Conservation (phyloP, 1,140 invertebrate genomes). For the Cherax destructor region DNA sequence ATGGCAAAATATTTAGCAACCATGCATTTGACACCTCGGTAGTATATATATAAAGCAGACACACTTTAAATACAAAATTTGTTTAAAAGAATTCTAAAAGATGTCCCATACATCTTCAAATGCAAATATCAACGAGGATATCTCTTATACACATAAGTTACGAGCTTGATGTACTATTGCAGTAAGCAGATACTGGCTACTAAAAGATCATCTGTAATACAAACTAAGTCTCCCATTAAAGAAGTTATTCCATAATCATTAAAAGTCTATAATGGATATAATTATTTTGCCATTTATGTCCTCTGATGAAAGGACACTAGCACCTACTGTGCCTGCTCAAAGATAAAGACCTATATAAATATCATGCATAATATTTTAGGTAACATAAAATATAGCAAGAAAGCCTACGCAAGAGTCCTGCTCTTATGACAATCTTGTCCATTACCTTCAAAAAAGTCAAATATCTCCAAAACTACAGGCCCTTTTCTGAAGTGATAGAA, state of each 20-base stretch:
- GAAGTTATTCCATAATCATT: constrained; percentile 42
- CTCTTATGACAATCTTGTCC: constrained; percentile 47
- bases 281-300: constrained; percentile 30
- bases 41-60: constrained; percentile 28
- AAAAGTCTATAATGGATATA: constrained; percentile 25
- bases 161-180: constrained; percentile 58
- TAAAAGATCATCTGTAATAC: constrained; percentile 48
- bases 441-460: constrained; percentile 40
- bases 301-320: neutral
- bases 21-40: constrained; percentile 20
- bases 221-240: constrained; percentile 31
- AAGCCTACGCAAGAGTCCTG: constrained; percentile 60
- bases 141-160: constrained; percentile 47
- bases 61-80: constrained; percentile 2
- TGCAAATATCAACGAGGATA: constrained; percentile 44
- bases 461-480: constrained; percentile 42
- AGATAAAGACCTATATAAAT: constrained; percentile 6
- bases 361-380: constrained; percentile 34
- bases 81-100: constrained; percentile 9
- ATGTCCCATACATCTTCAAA: constrained; percentile 9
- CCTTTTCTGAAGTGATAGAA: constrained; percentile 29
- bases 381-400: constrained; percentile 42
- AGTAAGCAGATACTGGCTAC: constrained; percentile 58
- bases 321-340: constrained; percentile 29
- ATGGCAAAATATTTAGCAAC: constrained; percentile 18